A percentile compares a stretch with the other conserved stretches of the same genome.
Conservation (phyloP, 2,888 invertebrate species). For the Hyalella azteca region DNA sequence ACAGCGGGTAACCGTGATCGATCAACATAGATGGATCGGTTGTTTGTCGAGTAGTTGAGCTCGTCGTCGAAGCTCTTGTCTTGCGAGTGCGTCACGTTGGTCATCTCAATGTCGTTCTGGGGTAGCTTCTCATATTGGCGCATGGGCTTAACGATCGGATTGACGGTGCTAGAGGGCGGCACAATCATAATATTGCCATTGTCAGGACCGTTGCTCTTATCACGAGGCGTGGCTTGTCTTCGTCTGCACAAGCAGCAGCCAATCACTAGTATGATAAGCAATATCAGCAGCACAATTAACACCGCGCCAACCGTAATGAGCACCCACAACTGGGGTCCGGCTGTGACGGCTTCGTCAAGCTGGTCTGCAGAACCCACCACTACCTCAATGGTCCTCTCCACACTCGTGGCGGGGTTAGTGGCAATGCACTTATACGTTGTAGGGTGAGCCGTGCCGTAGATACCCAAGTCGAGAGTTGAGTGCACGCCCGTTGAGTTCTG, state of each 20-base stretch:
- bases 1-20: conserved; percentile 48
- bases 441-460: conserved; percentile 21
- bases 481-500: not conserved
- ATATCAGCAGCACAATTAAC: conserved; percentile 57
- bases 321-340: conserved; percentile 40
- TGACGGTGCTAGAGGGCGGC: conserved; percentile 79
- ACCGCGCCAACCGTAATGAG: conserved; percentile 45
- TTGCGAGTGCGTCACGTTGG: conserved; percentile 41
- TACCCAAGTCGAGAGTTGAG: conserved; percentile 4
- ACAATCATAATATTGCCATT: conserved; percentile 69
- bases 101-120: conserved; percentile 59
- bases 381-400: conserved; percentile 76
- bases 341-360: conserved; percentile 38
- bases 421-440: conserved; percentile 76
- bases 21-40: not conserved
- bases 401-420: conserved; percentile 77
- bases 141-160: conserved; percentile 59
- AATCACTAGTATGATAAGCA: conserved; percentile 68
- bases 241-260: conserved; percentile 67
- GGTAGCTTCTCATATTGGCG: conserved; percentile 59
- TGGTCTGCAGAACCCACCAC: conserved; percentile 62
- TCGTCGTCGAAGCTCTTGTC: conserved; percentile 53
- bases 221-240: conserved; percentile 60
- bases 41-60: conserved; percentile 47
- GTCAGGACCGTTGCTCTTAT: conserved; percentile 68